Conservation (phyloP, 1,140 invertebrate genomes). For the Drosophila pachea region DNA sequence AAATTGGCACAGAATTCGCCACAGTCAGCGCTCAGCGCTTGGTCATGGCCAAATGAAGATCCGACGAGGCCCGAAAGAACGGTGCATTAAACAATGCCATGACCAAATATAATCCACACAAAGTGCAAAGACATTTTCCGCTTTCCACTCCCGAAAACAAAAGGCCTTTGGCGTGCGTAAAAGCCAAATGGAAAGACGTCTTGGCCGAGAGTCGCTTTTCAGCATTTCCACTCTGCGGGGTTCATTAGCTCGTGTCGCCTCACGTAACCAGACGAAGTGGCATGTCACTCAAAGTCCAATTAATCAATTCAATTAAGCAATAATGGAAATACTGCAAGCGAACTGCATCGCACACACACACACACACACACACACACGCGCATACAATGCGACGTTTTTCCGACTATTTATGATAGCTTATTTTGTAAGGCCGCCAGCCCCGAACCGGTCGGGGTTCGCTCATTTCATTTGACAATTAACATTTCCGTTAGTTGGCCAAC, state of each 20-base stretch:
- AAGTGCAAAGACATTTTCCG: constrained; percentile 29
- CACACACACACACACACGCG: constrained; percentile 7
- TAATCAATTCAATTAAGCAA: constrained; percentile 76
- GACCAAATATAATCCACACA: constrained; percentile 27
- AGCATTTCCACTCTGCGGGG: constrained; percentile 31
- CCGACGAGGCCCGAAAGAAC: constrained; percentile 9
- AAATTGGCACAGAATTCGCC: constrained; percentile 68
- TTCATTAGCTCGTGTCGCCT: constrained; percentile 63
- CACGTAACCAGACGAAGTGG: constrained; percentile 61
- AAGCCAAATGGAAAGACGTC: constrained; percentile 3
- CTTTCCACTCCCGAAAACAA: constrained; percentile 12
- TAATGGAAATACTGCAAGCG: constrained; percentile 70
- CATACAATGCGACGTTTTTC: constrained; percentile 48
- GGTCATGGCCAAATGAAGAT: constrained; percentile 31
- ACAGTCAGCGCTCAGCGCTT: constrained; percentile 53
- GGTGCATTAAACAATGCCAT: constrained; percentile 32
- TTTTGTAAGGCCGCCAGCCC: constrained; percentile 57
- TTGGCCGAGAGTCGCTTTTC: background rate
- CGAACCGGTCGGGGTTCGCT: constrained; percentile 61
- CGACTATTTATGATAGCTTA: constrained; percentile 74
- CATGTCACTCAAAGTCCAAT: constrained; percentile 75
- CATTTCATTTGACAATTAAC: constrained; percentile 74
- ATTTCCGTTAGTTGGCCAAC: constrained; percentile 77
- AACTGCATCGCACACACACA: constrained; percentile 47
- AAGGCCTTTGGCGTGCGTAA: constrained; percentile 15